Conservation (phyloP, 2,888 invertebrate genomes). For the Physocephala rufipes region DNA sequence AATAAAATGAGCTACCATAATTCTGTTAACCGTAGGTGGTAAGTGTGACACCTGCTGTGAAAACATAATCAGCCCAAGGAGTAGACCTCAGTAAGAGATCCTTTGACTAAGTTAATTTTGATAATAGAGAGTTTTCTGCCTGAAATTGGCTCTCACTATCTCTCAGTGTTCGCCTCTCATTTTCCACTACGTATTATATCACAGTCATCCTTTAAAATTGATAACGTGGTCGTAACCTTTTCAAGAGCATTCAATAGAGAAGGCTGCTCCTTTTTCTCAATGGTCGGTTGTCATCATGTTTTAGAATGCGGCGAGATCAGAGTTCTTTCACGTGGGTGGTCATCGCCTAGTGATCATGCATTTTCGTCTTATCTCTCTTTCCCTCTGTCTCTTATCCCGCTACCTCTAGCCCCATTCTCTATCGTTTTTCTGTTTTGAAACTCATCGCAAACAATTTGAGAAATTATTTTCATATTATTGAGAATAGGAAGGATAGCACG, state of each 20-base stretch:
- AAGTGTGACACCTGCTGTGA: constrained; percentile 62
- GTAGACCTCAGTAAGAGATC: constrained; percentile 15
- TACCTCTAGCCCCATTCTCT: constrained; percentile 34
- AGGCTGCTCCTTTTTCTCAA: constrained; percentile 44
- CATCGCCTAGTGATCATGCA: constrained; percentile 7
- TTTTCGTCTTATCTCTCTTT: constrained; percentile 25
- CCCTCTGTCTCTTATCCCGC: not conserved
- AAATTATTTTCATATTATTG: constrained; percentile 62
- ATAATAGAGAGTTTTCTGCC: constrained; percentile 31
- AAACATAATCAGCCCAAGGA: constrained; percentile 55
- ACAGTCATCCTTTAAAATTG: not conserved
- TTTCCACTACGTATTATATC: constrained; percentile 19
- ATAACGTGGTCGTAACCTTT: constrained; percentile 6
- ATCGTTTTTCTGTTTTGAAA: not conserved
- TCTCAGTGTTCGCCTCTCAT: constrained; percentile 9
- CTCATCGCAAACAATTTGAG: constrained; percentile 32
- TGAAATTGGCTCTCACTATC: constrained; percentile 27
- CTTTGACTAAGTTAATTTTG: constrained; percentile 39
- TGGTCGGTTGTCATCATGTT: constrained; percentile 43
- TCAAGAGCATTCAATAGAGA: constrained; percentile 1
- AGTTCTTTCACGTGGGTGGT: constrained; percentile 35
- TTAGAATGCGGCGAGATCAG: constrained; percentile 33
- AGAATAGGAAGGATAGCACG: not conserved
- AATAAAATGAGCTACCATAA: not conserved
- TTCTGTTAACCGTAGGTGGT: constrained; percentile 55